Evolutionary conservation across 2,113 vertebrate species (phyloP).

Genomic region (Martes martes): DNA sequence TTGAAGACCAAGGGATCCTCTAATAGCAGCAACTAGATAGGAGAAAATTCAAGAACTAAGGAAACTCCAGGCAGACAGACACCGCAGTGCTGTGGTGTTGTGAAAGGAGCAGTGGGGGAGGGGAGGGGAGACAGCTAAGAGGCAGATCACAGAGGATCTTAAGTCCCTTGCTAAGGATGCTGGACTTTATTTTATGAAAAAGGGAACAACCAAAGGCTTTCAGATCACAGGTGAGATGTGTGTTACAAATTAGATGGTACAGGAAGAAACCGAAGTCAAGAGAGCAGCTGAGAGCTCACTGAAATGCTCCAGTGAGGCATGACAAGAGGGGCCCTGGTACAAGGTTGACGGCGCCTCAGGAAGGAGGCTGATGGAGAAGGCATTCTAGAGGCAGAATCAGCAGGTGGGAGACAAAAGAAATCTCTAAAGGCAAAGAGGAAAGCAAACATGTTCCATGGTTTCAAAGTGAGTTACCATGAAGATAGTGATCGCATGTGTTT

Average conservation of each 20-base stretch:
- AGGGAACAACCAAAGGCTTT: background rate
- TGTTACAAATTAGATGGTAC: background rate
- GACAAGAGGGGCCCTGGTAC: background rate
- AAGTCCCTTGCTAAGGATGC: background rate
- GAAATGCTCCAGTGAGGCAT: background rate
- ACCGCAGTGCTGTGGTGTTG: no score
- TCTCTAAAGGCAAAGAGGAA: background rate
- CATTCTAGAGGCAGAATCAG: background rate
- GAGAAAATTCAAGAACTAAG: background rate
- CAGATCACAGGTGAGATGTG: background rate
- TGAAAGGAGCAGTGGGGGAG: background rate
- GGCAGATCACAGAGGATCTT: background rate
- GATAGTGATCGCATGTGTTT: fast-evolving
- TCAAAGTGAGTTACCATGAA: background rate
- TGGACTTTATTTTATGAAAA: background rate
- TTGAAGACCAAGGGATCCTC: background rate
- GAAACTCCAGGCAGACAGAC: background rate
- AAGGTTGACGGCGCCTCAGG: background rate
- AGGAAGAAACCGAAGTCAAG: background rate
- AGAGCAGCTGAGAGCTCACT: no score
- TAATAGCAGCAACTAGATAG: background rate
- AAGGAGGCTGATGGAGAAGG: background rate
- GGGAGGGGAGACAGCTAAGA: background rate
- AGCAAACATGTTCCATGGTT: background rate
- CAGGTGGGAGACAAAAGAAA: background rate